These are phyloP conservation scores for Microcebus murinus DNA, from an alignment of 2,113 vertebrate genomes.

Conservation along the genomic window DNA sequence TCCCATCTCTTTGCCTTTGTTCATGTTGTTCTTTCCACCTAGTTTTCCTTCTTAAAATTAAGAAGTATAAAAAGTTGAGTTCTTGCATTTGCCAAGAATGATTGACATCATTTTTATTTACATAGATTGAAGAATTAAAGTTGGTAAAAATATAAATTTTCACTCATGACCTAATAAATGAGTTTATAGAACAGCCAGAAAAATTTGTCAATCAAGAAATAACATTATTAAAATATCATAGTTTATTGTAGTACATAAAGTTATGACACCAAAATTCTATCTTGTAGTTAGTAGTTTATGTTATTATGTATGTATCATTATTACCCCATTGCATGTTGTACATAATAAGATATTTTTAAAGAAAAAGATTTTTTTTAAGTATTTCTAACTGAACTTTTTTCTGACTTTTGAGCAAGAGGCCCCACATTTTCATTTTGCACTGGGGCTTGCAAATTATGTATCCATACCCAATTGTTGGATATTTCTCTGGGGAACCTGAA, in stretches of 20 bases:
- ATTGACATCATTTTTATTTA: not conserved
- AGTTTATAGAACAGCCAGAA: constrained; percentile 31
- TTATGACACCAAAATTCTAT: not conserved
- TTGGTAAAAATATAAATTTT: constrained; percentile 8
- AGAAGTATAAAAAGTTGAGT: not conserved
- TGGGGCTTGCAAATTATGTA: not conserved
- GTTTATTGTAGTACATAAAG: not conserved
- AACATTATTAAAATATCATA: not conserved
- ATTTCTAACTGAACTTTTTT: not conserved
- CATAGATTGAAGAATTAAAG: not conserved
- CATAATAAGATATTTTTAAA: not conserved
- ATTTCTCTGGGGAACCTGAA: not conserved
- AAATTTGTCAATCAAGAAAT: not conserved
- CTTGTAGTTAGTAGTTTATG: not conserved
- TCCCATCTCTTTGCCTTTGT: not conserved
- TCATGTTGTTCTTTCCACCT: not conserved
- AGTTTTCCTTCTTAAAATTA: not conserved
- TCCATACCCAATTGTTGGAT: not conserved
- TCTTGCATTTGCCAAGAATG: constrained; percentile 1
- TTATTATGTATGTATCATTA: not conserved
- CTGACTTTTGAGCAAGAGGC: not conserved
- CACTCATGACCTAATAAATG: not conserved
- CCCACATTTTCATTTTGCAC: not conserved
- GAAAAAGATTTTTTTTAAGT: not conserved
- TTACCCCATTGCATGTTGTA: not conserved